Evolutionary conservation across 2,113 vertebrate genomes (phyloP), one percentile per base, ranked within the genome.

Genomic region (Chiloscyllium plagiosum): DNA sequence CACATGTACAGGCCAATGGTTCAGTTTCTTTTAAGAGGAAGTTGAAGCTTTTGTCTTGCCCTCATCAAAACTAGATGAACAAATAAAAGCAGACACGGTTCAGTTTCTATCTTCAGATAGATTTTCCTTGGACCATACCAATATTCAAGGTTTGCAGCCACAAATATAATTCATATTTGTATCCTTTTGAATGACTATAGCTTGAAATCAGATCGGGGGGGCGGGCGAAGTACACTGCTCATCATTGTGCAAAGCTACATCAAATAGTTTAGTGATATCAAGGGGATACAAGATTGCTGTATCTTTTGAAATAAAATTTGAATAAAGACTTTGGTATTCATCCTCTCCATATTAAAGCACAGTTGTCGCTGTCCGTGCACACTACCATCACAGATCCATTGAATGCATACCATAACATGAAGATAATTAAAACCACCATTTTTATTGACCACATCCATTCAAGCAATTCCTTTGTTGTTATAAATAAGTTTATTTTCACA

Each of bases 371-470:
- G 24, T 47, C 68, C 42, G 76, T 95, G 47, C 47, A 72, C 17
- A 72, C 47, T 66, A 70, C 69, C 37, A 72, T 95, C 94, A 72
- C 47, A 13, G 24, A 95, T 33, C 94, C 68, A 50, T 72, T 72
- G 68, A n/a, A 65, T 90, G 87, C 50, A 90, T 90, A 56, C 52
- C 33, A 24, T 29, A 90, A 22, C 87, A 61, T 61, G 33, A 61
- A 72, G 69, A 76, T 72, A 76, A 52, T 52, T 33, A 90, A 90
- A 29, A 72, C 3, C 50, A 95, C 42, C 7, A 72, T 95, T 76
- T 95, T 52, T 95, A 70, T 72, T 95, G 94, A 95, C 94, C 47
- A 72, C 94, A 52, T 95, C 68, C 94, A 76, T 72, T 95, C 68
- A 95, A 95, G 68, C 94, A 95, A 95, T 76, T 12, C 69, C 68